Base-by-base conservation (phyloP, 2,888 invertebrate species). In the Perizoma flavofasciatum region DNA sequence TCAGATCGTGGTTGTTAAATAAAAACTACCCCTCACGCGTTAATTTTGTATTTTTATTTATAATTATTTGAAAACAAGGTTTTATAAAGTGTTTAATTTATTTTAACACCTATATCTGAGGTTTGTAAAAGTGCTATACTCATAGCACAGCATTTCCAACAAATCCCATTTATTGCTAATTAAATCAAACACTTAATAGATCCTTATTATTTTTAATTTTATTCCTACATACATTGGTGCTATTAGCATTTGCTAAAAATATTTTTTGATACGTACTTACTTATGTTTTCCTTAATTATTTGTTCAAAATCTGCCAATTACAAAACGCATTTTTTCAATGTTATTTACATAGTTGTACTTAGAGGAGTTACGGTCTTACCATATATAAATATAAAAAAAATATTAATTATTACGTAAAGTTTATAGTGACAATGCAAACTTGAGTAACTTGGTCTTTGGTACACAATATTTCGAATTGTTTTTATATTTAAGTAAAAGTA, bases 1-100 rank as follows among this genome's bases (percentile, higher is more conserved):
- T 89, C 89, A 89, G 85, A 65, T 73, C 79, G 83, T 81, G 89
- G 88, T 89, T 89, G 89, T 89, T 83, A 78, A 75, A 71, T 63
- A 39, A 63, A 59, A 63, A 61, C 33, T 65, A 71, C 64, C 73
- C 63, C 71, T 66, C 65, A 65, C 63, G 66, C 58, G 60, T 69
- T 70, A 66, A 63, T 61, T 71, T 70, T 59, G 66, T 61, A 71
- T 71, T 72, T 63, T 49, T 53, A 59, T 54, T 57, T 66, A 54
- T 60, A 55, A 54, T 59, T 9, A 62, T 55, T 51, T 59, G 32
- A 47, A 35, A 33, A 37, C 11, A 6, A 39, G 37, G 5, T 5
- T 6, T 44, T 10, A 11, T 49, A 49, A 22, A 22, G 22, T 22
- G 22, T 22, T 22, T 22, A 22, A 22, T 22, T 22, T 22, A 3